These are phyloP conservation scores for Pangasius mekongensis DNA, from an alignment of 2,797 vertebrate species.

Conservation along the genomic window DNA sequence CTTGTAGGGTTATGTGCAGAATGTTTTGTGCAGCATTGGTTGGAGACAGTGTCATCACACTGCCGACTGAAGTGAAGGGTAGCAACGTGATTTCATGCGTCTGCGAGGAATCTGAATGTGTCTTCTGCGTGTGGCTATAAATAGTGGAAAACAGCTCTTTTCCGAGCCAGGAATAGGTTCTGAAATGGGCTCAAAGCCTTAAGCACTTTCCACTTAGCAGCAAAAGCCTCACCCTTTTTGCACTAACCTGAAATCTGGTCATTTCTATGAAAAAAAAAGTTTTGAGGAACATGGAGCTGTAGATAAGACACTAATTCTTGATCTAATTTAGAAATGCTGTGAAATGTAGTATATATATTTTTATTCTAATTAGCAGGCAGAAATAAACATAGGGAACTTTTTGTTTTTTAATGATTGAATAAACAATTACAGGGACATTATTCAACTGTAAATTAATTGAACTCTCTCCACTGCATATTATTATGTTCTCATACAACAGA, in stretches of 20 bases:
- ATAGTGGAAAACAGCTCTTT: slow-evolving; percentile 57
- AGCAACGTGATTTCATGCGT: slow-evolving; percentile 52
- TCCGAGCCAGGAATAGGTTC: slow-evolving; percentile 56
- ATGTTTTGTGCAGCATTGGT: slow-evolving; percentile 22
- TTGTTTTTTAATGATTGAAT: not conserved
- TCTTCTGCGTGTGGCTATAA: slow-evolving; percentile 58
- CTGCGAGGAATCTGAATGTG: slow-evolving; percentile 54
- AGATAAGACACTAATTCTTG: not conserved
- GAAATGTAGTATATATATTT: not conserved
- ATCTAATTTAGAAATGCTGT: not conserved
- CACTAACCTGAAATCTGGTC: slow-evolving; percentile 18
- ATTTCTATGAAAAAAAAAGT: slow-evolving; percentile 8
- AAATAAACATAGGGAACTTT: not conserved
- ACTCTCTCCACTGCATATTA: not conserved
- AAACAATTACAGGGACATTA: not conserved
- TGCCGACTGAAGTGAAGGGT: slow-evolving; percentile 47
- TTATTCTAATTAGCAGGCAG: not conserved
- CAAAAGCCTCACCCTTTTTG: slow-evolving; percentile 44
- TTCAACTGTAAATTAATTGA: not conserved
- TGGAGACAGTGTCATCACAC: slow-evolving; percentile 47
- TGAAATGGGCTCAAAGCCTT: slow-evolving; percentile 46
- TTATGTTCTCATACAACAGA: not conserved
- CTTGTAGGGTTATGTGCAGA: slow-evolving; percentile 23
- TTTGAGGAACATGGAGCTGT: not conserved
- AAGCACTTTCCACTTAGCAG: slow-evolving; percentile 54